Conservation (phyloP, 37 sponge, comb jelly and placozoan species). For the Halichondria panicea region DNA sequence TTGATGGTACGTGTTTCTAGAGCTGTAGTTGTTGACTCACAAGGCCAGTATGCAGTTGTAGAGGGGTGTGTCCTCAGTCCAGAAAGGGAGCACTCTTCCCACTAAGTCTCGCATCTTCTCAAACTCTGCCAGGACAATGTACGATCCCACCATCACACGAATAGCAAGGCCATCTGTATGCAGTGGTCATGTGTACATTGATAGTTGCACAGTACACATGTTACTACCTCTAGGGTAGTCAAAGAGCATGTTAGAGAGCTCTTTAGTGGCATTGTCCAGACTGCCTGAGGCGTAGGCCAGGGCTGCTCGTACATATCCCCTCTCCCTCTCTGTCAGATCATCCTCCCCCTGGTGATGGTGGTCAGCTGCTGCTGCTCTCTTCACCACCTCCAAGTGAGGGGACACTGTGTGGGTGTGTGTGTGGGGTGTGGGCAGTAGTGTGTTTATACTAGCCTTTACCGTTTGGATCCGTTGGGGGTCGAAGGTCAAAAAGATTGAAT, state of each 20-base stretch:
- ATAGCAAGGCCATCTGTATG: conserved; percentile 42
- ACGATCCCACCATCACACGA: conserved; percentile 4
- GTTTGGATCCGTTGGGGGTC: conserved; percentile 25
- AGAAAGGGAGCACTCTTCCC: conserved; percentile 38
- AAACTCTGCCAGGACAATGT: conserved; percentile 39
- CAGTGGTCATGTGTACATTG: neutral
- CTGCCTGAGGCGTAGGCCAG: conserved; percentile 46
- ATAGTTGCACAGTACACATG: neutral
- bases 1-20: neutral
- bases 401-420: neutral
- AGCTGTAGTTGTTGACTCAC: conserved; percentile 16
- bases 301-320: conserved; percentile 26
- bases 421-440: neutral
- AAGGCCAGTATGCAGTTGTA: conserved; percentile 56
- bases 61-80: conserved; percentile 43
- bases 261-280: conserved; percentile 23
- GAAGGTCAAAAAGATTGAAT: neutral
- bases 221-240: conserved; percentile 49
- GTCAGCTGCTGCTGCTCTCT: neutral
- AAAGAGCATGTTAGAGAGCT: conserved; percentile 26
- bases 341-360: too few species aligned
- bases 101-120: conserved; percentile 52
- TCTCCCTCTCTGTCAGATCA: conserved; percentile 33
- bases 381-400: conserved; percentile 37
- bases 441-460: conserved; percentile 1